A percentile compares a stretch with the other conserved stretches of the same genome.
These are phyloP conservation scores for Armadillidium nasatum DNA, from an alignment of 1,140 invertebrate genomes.

Conservation along the genomic window DNA sequence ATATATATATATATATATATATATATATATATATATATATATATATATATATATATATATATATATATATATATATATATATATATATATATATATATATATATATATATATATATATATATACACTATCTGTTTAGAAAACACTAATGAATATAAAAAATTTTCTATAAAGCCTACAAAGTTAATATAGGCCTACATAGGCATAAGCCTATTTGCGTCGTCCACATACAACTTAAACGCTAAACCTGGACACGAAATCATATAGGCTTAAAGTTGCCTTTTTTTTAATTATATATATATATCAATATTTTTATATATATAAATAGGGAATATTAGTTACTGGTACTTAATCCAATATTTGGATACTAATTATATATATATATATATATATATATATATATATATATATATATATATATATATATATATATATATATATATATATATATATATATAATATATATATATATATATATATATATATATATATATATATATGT, in stretches of 20 bases:
- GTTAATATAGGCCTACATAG: not conserved
- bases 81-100: not conserved
- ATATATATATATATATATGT: not conserved
- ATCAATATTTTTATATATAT: not conserved
- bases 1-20: constrained; percentile 1
- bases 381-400: constrained; percentile 1
- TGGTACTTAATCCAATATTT: not conserved
- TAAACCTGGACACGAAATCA: no score
- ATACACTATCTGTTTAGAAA: no score
- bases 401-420: no score
- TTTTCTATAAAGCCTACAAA: not conserved
- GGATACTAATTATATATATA: constrained; percentile 1
- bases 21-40: constrained; percentile 6
- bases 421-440: no score
- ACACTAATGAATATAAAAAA: no score
- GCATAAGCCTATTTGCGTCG: no score
- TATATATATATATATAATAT: constrained; percentile 1
- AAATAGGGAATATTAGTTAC: not conserved
- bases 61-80: not conserved
- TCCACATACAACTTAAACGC: no score
- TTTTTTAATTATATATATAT: not conserved
- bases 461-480: constrained; percentile 6
- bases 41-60: not conserved
- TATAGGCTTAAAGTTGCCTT: no score
- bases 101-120: not conserved